A percentile compares a stretch with the other conserved stretches of the same genome.
Evolutionary conservation across 1,140 invertebrate genomes (phyloP).

Genomic region (Bombus fervidus): DNA sequence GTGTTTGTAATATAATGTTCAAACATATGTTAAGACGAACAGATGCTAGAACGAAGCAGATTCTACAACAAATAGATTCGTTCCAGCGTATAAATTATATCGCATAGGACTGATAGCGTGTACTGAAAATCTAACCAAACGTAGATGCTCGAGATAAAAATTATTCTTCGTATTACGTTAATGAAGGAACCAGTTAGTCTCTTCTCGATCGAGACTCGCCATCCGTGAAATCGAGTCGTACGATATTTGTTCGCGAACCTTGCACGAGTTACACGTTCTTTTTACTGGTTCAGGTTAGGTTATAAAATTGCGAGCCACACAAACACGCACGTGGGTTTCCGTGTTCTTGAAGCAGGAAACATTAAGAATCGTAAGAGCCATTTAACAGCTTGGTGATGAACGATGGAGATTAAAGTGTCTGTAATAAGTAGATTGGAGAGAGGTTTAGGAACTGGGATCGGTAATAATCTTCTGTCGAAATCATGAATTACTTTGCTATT

Average conservation of each 20-base stretch:
- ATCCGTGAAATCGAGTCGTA: background rate
- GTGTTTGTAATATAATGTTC: background rate
- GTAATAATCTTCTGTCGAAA: background rate
- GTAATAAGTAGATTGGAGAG: background rate
- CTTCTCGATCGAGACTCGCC: background rate
- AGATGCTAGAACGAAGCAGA: background rate
- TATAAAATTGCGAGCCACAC: background rate
- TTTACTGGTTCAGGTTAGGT: too few relatives aligned
- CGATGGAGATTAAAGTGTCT: background rate
- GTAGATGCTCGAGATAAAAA: background rate
- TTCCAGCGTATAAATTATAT: background rate
- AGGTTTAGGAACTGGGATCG: background rate
- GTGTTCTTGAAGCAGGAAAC: constrained; percentile 1
- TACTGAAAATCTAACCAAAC: background rate
- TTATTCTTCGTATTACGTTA: background rate
- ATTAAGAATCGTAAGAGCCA: background rate
- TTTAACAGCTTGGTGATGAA: background rate
- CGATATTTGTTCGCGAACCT: background rate
- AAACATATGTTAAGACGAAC: background rate
- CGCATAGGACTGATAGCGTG: background rate
- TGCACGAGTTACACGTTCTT: too few relatives aligned
- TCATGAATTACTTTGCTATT: background rate
- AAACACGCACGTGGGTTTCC: background rate
- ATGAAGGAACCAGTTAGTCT: background rate
- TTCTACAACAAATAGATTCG: background rate